Evolutionary conservation across 2,797 vertebrate species (phyloP).

Genomic region (Mallotus villosus): DNA sequence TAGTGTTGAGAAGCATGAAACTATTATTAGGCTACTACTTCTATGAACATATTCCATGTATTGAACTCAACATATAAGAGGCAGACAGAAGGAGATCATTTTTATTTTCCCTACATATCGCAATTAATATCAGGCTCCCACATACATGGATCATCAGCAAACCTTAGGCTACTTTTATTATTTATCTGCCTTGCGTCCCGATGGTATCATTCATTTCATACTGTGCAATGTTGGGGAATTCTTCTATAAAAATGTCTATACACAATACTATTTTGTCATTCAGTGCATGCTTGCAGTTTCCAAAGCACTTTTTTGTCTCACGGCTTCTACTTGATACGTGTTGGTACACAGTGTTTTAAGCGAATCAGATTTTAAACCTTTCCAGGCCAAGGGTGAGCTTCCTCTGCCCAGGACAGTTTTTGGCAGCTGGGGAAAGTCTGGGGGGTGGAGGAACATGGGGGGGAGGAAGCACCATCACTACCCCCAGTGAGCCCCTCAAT

Average conservation of each 20-base stretch:
- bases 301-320: background rate
- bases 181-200: background rate
- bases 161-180: background rate
- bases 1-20: background rate
- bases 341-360: background rate
- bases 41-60: too few species aligned
- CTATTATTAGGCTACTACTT: too few species aligned
- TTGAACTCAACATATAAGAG: too few species aligned
- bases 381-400: constrained; percentile 49
- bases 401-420: constrained; percentile 56
- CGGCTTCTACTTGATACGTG: background rate
- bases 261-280: background rate
- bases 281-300: background rate
- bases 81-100: background rate
- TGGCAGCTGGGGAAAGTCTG: constrained; percentile 44
- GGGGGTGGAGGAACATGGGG: constrained; percentile 13
- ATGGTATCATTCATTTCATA: background rate
- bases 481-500: constrained; percentile 34
- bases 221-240: constrained; percentile 5
- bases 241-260: background rate
- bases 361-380: constrained; percentile 46
- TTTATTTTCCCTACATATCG: background rate
- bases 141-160: background rate
- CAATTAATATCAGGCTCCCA: background rate
- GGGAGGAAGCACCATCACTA: constrained; percentile 42